These are phyloP conservation scores for Apodemia hepburni DNA, from an alignment of 2,888 invertebrate genomes.

Conservation along the genomic window DNA sequence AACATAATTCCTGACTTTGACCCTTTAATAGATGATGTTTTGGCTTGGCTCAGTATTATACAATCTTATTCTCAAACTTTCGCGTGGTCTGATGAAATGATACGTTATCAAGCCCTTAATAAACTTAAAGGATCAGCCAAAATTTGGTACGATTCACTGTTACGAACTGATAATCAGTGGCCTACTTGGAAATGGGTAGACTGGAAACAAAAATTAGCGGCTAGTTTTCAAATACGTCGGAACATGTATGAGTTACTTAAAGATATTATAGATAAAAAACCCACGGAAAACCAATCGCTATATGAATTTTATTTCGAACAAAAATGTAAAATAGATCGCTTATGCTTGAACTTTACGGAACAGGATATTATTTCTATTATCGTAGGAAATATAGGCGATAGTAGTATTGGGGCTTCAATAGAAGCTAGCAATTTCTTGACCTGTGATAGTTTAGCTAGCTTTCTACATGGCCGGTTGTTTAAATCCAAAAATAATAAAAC, in stretches of 20 bases:
- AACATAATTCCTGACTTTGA: constrained; percentile 34
- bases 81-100: constrained; percentile 26
- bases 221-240: constrained; percentile 3
- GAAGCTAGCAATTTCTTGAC: constrained; percentile 1
- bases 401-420: neutral
- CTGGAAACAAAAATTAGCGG: constrained; percentile 7
- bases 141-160: constrained; percentile 16
- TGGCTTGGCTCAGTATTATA: constrained; percentile 32
- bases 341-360: neutral
- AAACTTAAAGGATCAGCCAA: constrained; percentile 16
- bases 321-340: constrained; percentile 15
- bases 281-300: constrained; percentile 6
- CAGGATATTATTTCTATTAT: constrained; percentile 12
- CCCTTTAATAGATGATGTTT: constrained; percentile 30
- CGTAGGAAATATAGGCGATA: constrained; percentile 2
- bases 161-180: constrained; percentile 11
- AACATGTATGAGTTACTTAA: constrained; percentile 16
- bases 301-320: constrained; percentile 17
- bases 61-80: constrained; percentile 28
- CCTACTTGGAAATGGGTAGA: constrained; percentile 12
- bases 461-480: no score
- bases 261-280: constrained; percentile 15
- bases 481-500: no score
- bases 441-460: no score
- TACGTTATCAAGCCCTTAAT: constrained; percentile 20